Conservation (phyloP, 1,140 invertebrate species). For the Chironomus striatipennis region DNA sequence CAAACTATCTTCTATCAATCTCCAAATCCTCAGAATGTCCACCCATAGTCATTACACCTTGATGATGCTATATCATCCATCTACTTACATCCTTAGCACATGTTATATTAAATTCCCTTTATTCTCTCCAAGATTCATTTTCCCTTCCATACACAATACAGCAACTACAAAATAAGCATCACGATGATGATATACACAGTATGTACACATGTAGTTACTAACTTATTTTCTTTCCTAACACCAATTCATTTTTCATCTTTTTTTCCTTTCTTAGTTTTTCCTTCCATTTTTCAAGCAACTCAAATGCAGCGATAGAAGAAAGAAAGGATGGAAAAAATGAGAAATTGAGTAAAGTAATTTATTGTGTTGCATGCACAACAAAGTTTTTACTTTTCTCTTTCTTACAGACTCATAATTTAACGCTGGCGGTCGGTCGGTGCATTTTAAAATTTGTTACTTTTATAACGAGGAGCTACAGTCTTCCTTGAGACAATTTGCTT, state of each 20-base stretch:
- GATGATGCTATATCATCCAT: too few species aligned
- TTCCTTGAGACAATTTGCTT: slow-evolving; percentile 20
- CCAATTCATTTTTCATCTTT: not conserved
- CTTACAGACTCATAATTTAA: slow-evolving; percentile 19
- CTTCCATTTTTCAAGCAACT: too few species aligned
- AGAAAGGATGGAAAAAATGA: not conserved
- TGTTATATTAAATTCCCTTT: not conserved
- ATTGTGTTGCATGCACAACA: slow-evolving; percentile 6
- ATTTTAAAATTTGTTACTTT: slow-evolving; percentile 19
- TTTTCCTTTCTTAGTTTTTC: too few species aligned
- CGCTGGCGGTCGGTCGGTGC: slow-evolving; percentile 11
- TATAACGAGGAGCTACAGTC: not conserved
- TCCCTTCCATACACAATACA: not conserved
- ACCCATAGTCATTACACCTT: too few species aligned
- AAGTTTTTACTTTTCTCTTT: not conserved
- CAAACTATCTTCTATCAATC: too few species aligned
- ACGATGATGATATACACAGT: not conserved
- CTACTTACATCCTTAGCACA: too few species aligned
- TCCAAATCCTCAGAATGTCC: too few species aligned
- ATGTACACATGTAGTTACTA: not conserved
- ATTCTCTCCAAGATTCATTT: not conserved
- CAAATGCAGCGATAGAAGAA: not conserved
- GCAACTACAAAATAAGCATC: not conserved
- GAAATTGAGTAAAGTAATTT: slow-evolving; percentile 10
- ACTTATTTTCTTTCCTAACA: not conserved